Evolutionary conservation across 2,113 vertebrate species (phyloP).

Genomic region (Megaceryle torquata): DNA sequence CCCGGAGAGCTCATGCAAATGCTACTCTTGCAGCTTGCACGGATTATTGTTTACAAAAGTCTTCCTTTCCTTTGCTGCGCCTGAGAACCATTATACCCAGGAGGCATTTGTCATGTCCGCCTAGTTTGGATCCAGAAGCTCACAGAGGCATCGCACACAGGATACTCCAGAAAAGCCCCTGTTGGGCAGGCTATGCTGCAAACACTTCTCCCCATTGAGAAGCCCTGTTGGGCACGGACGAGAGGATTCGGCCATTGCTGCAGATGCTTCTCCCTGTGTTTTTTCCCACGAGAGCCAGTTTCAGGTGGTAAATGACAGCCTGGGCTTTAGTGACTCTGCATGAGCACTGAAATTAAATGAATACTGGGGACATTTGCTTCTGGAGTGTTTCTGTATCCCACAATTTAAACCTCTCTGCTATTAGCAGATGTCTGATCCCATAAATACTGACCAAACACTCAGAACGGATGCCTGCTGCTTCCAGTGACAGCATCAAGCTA

Average conservation of each 20-base stretch:
- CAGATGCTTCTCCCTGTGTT: neutral
- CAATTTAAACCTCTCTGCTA: neutral
- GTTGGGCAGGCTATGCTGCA: neutral
- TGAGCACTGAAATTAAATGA: neutral
- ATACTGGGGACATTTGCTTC: neutral
- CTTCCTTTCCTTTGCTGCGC: constrained; percentile 26
- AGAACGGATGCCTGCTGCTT: neutral
- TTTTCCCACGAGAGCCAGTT: neutral
- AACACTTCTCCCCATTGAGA: neutral
- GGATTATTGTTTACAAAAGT: constrained; percentile 49
- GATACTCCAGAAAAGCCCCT: neutral
- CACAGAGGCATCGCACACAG: neutral
- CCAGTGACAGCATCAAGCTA: neutral
- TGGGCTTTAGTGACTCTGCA: neutral
- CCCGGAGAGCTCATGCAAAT: constrained; percentile 45
- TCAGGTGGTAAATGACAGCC: neutral
- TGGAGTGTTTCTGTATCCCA: neutral
- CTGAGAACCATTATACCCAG: constrained; percentile 22
- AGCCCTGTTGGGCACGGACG: neutral
- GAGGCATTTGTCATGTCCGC: neutral
- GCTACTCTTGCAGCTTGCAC: constrained; percentile 38
- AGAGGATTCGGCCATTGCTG: no score
- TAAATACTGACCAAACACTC: neutral
- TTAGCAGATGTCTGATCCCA: neutral
- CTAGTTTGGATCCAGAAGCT: neutral